These are phyloP conservation scores for Dioctria linearis DNA, from an alignment of 2,888 invertebrate species.

Conservation along the genomic window DNA sequence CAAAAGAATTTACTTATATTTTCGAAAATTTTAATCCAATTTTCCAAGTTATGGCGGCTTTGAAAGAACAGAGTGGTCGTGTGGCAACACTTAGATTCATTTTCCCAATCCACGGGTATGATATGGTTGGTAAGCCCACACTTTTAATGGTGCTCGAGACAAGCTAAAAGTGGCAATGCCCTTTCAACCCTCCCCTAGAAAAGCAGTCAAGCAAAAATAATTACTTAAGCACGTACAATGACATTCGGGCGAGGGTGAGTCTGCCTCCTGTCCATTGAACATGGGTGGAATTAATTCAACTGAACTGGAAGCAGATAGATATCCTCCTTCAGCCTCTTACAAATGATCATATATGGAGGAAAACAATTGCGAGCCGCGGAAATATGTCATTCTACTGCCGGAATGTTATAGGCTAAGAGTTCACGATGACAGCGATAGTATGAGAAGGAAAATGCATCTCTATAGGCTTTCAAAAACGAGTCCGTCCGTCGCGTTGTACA, in stretches of 20 bases:
- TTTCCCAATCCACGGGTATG: no score
- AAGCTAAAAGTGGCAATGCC: conserved; percentile 6
- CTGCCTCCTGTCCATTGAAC: neutral
- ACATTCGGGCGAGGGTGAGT: conserved; percentile 22
- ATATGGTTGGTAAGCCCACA: no score
- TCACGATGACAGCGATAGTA: neutral
- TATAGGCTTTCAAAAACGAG: neutral
- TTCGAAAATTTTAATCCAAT: conserved; percentile 36
- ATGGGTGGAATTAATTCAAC: conserved; percentile 29
- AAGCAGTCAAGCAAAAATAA: conserved; percentile 55
- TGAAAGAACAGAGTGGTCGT: neutral
- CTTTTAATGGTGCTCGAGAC: neutral
- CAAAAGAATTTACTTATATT: conserved; percentile 43
- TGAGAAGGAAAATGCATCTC: neutral
- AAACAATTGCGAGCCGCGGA: no score
- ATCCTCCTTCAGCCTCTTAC: conserved; percentile 7
- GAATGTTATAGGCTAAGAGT: neutral
- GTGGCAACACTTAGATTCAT: conserved; percentile 3
- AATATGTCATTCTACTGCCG: neutral
- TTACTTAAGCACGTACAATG: conserved; percentile 59
- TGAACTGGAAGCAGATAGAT: conserved; percentile 5
- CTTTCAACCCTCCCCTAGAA: conserved; percentile 26
- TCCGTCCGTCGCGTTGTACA: neutral
- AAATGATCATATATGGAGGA: neutral
- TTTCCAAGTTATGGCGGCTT: conserved; percentile 6